These are phyloP conservation scores for Phyllostomus hastatus DNA, from an alignment of 2,113 vertebrate species.

Conservation along the genomic window DNA sequence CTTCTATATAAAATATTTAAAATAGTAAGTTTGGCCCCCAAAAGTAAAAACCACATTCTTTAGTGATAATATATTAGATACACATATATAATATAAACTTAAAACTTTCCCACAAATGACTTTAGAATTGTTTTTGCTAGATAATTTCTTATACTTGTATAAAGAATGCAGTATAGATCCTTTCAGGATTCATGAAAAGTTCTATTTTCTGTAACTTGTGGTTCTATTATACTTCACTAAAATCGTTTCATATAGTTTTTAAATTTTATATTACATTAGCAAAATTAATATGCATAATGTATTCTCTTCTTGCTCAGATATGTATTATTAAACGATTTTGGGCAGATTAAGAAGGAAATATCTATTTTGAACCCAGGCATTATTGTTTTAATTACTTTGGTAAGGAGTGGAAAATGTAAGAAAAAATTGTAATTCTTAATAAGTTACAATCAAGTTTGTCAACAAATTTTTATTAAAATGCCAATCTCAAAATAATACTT, in stretches of 20 bases:
- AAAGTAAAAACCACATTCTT: not conserved
- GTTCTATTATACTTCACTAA: not conserved
- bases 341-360: slow-evolving; percentile 31
- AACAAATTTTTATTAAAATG: slow-evolving; percentile 25
- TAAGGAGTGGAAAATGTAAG: slow-evolving; percentile 32
- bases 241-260: not conserved
- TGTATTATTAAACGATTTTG: slow-evolving; percentile 38
- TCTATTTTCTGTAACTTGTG: not conserved
- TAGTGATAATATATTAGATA: not conserved
- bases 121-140: not conserved
- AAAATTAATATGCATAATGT: slow-evolving; percentile 11
- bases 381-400: slow-evolving; percentile 29
- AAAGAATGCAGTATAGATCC: not conserved
- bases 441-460: slow-evolving; percentile 22
- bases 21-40: not conserved
- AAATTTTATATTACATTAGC: not conserved
- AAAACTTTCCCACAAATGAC: not conserved
- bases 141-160: not conserved
- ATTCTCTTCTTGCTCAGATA: slow-evolving; percentile 2
- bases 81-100: not conserved
- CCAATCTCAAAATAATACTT: slow-evolving; percentile 20
- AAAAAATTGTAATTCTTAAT: not conserved
- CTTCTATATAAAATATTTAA: not conserved
- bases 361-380: not conserved
- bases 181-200: not conserved